Evolutionary conservation across 2,113 vertebrate genomes (phyloP), one percentile per base, ranked within the genome.

Genomic region (Miniopterus natalensis): DNA sequence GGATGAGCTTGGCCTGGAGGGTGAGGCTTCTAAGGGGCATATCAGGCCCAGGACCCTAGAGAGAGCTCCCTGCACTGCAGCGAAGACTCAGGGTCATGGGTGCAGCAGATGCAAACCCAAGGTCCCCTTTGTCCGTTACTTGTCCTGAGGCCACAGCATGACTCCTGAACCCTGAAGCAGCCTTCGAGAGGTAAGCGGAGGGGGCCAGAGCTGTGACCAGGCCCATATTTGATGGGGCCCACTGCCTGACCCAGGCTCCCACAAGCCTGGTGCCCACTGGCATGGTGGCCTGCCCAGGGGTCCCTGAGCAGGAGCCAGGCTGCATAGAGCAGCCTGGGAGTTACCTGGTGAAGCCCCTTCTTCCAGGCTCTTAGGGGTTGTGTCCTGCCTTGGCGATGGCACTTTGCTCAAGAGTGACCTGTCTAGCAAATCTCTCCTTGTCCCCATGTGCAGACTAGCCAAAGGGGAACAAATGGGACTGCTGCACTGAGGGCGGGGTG

Each of bases 391-490:
- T 66, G 47, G 36, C 27, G 3, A 40, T 25, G 73, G 14, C 29
- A 15, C 17, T 21, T 3, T 1, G 51, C 49, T n/a, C 9, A 4
- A 15, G 45, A 31, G 59, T 20, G 49, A 7, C 40, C 57, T 5
- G 3, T 42, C 42, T 6, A 6, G 66, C 36, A 17, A 8, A 45
- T 3, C 23, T 74, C 83, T 51, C 59, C 2, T 0, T 63, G 45
- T 88, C 51, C 5, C 27, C 55, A 8, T 2, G 2, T 23, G 70
- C 71, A n/a, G 49, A 21, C 65, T 29, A 51, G n/a, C 74, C 2
- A 0, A 21, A 15, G 25, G 1, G 17, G 27, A 2, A 9, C 13
- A 10, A 8, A 6, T 4, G 0, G 65, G 10, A 0, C 1, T 4
- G 0, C 27, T 6, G 15, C 75, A 0, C 14, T 4, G 42, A 13